Evolutionary conservation across 2,797 vertebrate genomes (phyloP).

Genomic region (Darevskia mixta): DNA sequence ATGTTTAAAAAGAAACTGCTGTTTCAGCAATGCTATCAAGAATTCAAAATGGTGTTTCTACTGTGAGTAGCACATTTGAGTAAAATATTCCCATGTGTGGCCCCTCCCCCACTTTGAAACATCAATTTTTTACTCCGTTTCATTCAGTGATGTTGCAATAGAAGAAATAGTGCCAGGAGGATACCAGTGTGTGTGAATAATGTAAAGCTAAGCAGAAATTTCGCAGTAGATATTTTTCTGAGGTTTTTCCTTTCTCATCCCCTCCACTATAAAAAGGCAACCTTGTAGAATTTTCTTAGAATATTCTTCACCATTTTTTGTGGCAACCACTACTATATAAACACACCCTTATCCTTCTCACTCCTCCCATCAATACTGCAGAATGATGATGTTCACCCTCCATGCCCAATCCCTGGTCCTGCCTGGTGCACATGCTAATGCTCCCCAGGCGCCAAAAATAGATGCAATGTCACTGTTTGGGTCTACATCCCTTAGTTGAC

Average conservation of each 20-base stretch:
- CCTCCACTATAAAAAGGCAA: no score
- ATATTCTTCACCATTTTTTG: no score
- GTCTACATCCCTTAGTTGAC: fast-evolving
- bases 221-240: no score
- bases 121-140: background rate
- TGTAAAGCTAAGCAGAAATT: background rate
- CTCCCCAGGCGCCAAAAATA: no score
- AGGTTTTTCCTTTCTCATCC: no score
- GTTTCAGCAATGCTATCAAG: background rate
- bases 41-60: background rate
- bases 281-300: no score
- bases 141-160: background rate
- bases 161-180: background rate
- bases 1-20: background rate
- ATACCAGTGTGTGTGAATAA: background rate
- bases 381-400: no score
- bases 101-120: background rate
- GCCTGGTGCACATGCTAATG: no score
- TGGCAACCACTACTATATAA: no score
- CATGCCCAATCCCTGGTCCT: no score
- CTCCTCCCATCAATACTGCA: fast-evolving
- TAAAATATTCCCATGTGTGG: background rate
- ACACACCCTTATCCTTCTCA: no score
- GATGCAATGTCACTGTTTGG: no score
- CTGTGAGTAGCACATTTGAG: background rate